A percentile compares a stretch with the other conserved stretches of the same genome.
Conservation (phyloP, 2,113 vertebrate genomes). For the Psephotus haematonotus region DNA sequence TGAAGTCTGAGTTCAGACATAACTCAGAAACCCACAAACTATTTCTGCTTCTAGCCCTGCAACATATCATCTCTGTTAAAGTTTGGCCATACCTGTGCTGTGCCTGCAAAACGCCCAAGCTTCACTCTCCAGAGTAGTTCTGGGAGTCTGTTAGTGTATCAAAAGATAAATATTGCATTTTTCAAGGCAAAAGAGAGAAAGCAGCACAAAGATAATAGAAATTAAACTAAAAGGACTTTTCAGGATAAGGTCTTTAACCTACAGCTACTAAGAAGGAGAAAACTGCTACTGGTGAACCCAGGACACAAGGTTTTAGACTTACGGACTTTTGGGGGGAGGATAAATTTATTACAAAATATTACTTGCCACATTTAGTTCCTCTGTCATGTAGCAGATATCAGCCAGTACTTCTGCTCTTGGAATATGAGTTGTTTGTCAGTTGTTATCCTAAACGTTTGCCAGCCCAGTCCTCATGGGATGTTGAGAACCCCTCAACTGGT, state of each 20-base stretch:
- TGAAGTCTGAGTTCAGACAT: background rate
- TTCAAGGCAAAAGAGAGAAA: background rate
- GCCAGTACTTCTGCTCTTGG: background rate
- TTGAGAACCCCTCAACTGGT: background rate
- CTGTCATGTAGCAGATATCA: background rate
- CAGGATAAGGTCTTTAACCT: background rate
- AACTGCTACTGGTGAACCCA: too few species aligned
- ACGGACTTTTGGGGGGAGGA: background rate
- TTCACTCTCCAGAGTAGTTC: background rate
- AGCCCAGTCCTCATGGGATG: background rate
- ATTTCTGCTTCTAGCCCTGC: background rate
- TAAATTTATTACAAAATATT: background rate
- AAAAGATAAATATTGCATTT: background rate
- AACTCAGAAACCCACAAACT: background rate
- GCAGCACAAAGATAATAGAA: background rate
- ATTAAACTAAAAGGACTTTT: background rate
- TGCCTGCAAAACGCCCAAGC: background rate
- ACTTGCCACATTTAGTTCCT: background rate
- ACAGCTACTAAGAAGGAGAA: too few species aligned
- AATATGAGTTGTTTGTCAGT: background rate
- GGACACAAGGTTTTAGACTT: background rate
- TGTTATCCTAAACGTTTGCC: background rate
- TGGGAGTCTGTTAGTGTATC: background rate
- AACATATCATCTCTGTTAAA: background rate
- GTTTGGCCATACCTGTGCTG: fast-evolving